phyloP scores from a whole-genome alignment of 2,113 vertebrate species.

The Triplophysa tibetana region DNA sequence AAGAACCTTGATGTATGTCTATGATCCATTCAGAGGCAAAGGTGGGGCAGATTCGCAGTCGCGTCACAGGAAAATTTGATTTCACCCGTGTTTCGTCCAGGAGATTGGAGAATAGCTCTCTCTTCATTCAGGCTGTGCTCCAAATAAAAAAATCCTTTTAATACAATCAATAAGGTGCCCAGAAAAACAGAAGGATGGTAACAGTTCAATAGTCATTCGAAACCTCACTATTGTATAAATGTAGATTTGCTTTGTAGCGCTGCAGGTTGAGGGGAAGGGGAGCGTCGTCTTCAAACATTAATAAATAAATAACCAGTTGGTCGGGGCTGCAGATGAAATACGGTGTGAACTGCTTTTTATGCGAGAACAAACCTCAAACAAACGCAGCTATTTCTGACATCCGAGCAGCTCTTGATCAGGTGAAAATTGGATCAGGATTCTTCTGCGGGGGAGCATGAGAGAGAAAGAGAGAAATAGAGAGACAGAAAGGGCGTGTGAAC shows the following conservation, averaged over 20 bases:
- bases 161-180: constrained; percentile 36
- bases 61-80: constrained; percentile 9
- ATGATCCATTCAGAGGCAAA: background rate
- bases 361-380: constrained; percentile 53
- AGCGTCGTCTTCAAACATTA: constrained; percentile 18
- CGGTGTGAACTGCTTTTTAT: constrained; percentile 47
- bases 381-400: constrained; percentile 51
- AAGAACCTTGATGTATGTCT: background rate
- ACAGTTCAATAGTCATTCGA: constrained; percentile 41
- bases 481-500: constrained; percentile 5
- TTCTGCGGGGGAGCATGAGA: constrained; percentile 42
- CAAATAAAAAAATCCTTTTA: constrained; percentile 49
- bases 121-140: constrained; percentile 31
- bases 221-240: constrained; percentile 36
- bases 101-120: constrained; percentile 12
- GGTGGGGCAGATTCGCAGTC: background rate
- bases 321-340: constrained; percentile 44
- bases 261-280: constrained; percentile 13
- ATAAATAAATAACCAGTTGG: constrained; percentile 42
- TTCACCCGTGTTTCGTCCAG: constrained; percentile 16
- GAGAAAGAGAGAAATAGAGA: constrained; percentile 16
- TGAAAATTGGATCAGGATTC: constrained; percentile 53
- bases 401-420: constrained; percentile 49
- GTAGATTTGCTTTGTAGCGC: constrained; percentile 25
- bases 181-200: constrained; percentile 39